These are phyloP conservation scores for Calvadosia cruxmelitensis DNA, from an alignment of 30 jellyfish, hydroid and myxozoan species.

Conservation along the genomic window DNA sequence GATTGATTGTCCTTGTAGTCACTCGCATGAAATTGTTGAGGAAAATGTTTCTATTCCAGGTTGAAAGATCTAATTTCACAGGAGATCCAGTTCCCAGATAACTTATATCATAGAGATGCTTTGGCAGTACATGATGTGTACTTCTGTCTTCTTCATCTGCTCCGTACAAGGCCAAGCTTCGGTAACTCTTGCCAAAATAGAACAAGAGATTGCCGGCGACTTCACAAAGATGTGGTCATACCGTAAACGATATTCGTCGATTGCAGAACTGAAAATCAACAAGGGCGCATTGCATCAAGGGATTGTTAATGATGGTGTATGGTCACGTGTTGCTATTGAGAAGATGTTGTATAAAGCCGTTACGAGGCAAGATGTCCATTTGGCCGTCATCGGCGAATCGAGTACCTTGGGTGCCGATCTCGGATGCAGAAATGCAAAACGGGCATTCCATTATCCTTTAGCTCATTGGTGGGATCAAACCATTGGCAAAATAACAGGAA, in stretches of 20 bases:
- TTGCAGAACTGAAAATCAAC: neutral
- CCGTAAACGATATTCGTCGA: neutral
- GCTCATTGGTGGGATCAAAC: conserved; percentile 83
- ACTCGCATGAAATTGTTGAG: too few species aligned
- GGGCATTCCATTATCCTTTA: conserved; percentile 58
- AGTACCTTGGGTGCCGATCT: conserved; percentile 81
- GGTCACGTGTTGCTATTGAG: conserved; percentile 46
- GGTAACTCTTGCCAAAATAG: neutral
- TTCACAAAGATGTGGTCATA: neutral
- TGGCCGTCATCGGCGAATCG: conserved; percentile 67
- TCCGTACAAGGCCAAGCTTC: too few species aligned
- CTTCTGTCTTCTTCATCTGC: too few species aligned
- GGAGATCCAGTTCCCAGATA: too few species aligned
- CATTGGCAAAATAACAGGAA: conserved; percentile 47
- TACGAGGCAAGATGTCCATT: conserved; percentile 25
- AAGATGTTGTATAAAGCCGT: conserved; percentile 38
- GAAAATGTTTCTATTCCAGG: too few species aligned
- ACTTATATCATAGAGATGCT: too few species aligned
- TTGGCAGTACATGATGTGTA: too few species aligned
- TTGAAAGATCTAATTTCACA: too few species aligned
- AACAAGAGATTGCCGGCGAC: neutral
- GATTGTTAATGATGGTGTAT: conserved; percentile 40
- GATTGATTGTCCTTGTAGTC: too few species aligned
- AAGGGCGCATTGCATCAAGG: conserved; percentile 11
- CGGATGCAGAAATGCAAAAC: conserved; percentile 58